Evolutionary conservation across 2,113 vertebrate genomes (phyloP).

Genomic region (Harpagus bidentatus): DNA sequence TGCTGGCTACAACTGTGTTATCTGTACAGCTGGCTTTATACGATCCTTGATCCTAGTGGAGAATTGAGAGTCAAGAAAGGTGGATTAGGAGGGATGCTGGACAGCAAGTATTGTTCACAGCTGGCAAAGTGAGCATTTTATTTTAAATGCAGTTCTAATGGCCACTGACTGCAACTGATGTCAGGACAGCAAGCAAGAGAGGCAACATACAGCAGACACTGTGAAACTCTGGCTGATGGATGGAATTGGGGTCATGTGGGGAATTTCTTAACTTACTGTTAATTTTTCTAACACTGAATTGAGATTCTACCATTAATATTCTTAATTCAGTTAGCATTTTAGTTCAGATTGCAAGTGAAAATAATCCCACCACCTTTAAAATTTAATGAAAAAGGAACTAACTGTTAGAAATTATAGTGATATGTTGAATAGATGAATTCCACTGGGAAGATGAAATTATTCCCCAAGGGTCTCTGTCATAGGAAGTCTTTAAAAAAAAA

Average conservation of each 20-base stretch:
- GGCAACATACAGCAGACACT: not conserved
- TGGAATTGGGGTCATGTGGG: not conserved
- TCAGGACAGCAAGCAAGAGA: not conserved
- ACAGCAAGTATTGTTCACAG: not conserved
- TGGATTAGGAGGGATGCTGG: slow-evolving; percentile 22
- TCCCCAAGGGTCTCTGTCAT: not conserved
- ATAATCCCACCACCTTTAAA: not conserved
- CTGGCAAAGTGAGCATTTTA: not conserved
- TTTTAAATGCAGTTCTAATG: not conserved
- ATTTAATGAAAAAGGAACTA: not conserved
- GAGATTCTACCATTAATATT: not conserved
- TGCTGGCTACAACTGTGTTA: not conserved
- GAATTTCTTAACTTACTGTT: not conserved
- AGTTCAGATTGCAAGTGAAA: not conserved
- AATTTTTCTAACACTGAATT: not conserved
- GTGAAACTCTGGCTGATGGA: not conserved
- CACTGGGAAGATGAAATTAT: not conserved
- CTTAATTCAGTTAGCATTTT: not conserved
- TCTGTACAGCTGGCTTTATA: slow-evolving; percentile 18
- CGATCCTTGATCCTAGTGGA: slow-evolving; percentile 1
- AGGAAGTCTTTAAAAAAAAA: not conserved
- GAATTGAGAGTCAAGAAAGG: not conserved
- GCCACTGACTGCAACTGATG: not conserved
- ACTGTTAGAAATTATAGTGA: not conserved
- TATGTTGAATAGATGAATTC: not conserved